Percentiles rank a stretch among this genome's conserved stretches.
Evolutionary conservation across 2,888 invertebrate genomes (phyloP).

Genomic region (Patella caerulea): DNA sequence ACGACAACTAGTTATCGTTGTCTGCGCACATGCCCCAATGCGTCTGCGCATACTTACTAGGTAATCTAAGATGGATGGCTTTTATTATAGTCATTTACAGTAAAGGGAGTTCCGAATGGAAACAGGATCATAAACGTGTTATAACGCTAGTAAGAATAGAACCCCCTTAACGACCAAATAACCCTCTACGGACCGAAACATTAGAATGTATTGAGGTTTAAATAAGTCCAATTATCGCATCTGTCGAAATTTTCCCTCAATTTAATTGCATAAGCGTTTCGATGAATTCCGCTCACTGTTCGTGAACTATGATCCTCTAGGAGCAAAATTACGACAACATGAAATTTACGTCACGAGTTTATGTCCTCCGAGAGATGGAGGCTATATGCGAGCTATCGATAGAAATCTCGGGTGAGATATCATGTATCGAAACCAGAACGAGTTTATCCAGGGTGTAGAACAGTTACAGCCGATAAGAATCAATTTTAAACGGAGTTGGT

Average conservation of each 20-base stretch:
- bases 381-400: too few relatives aligned
- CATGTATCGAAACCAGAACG: too few relatives aligned
- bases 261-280: slow-evolving; percentile 3
- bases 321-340: too few relatives aligned
- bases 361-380: too few relatives aligned
- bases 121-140: slow-evolving; percentile 1
- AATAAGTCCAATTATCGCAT: slow-evolving; percentile 7
- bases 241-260: background rate
- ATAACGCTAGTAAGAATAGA: background rate
- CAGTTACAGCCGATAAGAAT: too few relatives aligned
- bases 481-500: too few relatives aligned
- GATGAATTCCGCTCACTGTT: background rate
- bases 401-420: too few relatives aligned
- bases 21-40: slow-evolving; percentile 8
- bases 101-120: background rate
- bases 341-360: too few relatives aligned
- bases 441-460: too few relatives aligned
- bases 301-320: too few relatives aligned
- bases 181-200: background rate
- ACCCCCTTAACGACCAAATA: background rate
- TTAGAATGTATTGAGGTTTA: slow-evolving; percentile 7
- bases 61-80: background rate
- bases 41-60: too few relatives aligned
- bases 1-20: background rate
- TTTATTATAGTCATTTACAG: background rate